Percentiles rank a stretch among this genome's conserved stretches.
phyloP scores from a whole-genome alignment of 2,113 vertebrate genomes.

The Plestiodon gilberti region DNA sequence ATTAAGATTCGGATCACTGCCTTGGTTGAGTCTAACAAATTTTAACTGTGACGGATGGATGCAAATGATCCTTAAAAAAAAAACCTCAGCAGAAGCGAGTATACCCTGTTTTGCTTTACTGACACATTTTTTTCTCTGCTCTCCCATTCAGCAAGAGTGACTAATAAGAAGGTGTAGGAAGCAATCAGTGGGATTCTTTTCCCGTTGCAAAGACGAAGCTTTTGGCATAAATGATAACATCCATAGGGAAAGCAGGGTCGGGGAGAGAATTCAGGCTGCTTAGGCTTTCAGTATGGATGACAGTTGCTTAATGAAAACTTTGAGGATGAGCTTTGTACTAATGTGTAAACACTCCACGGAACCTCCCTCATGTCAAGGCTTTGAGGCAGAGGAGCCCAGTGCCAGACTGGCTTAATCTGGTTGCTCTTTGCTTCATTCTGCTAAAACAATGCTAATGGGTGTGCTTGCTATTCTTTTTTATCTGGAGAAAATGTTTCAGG shows the following conservation, averaged over 20 bases:
- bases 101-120: neutral
- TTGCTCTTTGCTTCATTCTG: neutral
- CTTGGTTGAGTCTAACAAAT: conserved; percentile 6
- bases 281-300: neutral
- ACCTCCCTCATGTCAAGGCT: neutral
- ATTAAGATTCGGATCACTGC: neutral
- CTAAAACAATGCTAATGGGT: neutral
- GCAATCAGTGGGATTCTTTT: neutral
- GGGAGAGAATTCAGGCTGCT: neutral
- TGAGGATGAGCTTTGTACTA: neutral
- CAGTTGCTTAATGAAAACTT: neutral
- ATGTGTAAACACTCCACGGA: neutral
- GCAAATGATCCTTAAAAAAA: neutral
- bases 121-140: neutral
- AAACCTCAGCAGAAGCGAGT: neutral
- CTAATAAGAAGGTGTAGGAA: neutral
- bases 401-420: neutral
- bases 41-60: neutral
- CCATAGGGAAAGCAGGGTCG: neutral
- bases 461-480: neutral
- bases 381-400: neutral
- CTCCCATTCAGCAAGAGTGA: neutral
- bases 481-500: neutral
- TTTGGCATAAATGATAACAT: neutral
- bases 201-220: rapidly evolving